phyloP scores from a whole-genome alignment of 92 coral and sea anemone species.

The Porites cylindrica region DNA sequence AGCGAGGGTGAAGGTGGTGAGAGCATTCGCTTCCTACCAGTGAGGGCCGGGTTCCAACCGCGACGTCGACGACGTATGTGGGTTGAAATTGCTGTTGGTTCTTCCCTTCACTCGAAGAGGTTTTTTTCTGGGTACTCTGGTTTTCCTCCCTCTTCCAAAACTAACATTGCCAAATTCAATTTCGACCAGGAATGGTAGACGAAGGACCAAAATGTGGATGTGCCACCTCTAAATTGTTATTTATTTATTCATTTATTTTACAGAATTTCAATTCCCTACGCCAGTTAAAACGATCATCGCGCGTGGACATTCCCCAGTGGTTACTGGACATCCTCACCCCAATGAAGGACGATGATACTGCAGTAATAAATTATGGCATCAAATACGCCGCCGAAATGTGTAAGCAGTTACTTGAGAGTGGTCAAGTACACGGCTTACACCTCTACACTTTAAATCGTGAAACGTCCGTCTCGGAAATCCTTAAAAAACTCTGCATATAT shows the following conservation, averaged over 20 bases:
- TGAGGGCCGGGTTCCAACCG: too few relatives aligned
- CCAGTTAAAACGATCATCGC: slow-evolving; percentile 68
- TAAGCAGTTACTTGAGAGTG: slow-evolving; percentile 67
- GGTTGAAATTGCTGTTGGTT: too few relatives aligned
- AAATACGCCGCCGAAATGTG: slow-evolving; percentile 78
- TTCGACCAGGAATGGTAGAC: too few relatives aligned
- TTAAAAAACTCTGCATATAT: slow-evolving; percentile 58
- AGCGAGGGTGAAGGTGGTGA: too few relatives aligned
- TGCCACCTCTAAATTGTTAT: too few relatives aligned
- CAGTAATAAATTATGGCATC: slow-evolving; percentile 72
- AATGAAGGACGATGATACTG: slow-evolving; percentile 71
- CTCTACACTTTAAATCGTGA: slow-evolving; percentile 86
- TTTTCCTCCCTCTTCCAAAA: too few relatives aligned
- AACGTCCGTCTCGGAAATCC: slow-evolving; percentile 58
- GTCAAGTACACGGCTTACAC: slow-evolving; percentile 80
- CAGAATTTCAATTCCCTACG: slow-evolving; percentile 75
- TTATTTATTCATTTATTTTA: neutral
- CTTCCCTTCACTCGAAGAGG: too few relatives aligned
- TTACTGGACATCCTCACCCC: slow-evolving; percentile 68
- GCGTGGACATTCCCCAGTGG: slow-evolving; percentile 78
- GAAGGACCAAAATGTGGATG: too few relatives aligned
- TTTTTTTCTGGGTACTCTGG: too few relatives aligned
- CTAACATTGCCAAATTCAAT: too few relatives aligned
- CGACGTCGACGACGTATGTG: too few relatives aligned
- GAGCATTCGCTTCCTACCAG: neutral